Percentiles rank a stretch among this genome's conserved stretches.
phyloP scores from a whole-genome alignment of 2,113 vertebrate species.

The Elaphurus davidianus region DNA sequence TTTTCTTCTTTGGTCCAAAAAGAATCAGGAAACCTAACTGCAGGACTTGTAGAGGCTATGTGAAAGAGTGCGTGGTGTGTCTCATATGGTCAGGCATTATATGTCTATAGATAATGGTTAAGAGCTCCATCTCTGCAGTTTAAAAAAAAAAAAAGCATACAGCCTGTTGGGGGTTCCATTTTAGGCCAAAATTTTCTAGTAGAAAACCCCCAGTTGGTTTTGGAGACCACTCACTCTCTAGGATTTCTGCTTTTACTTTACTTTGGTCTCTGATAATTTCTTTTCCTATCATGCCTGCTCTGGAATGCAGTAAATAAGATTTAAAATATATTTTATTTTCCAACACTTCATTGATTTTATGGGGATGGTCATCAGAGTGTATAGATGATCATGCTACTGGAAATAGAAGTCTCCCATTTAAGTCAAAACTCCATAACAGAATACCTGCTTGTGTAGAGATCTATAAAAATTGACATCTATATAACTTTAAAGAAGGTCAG shows the following conservation, averaged over 20 bases:
- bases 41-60: neutral
- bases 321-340: constrained; percentile 29
- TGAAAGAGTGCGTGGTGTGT: neutral
- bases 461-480: neutral
- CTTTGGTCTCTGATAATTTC: neutral
- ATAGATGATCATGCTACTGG: neutral
- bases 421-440: neutral
- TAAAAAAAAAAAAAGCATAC: neutral
- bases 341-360: neutral
- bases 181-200: neutral
- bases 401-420: neutral
- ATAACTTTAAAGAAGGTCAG: neutral
- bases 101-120: neutral
- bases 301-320: neutral
- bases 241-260: neutral
- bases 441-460: neutral
- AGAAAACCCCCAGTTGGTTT: neutral
- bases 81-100: neutral
- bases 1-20: neutral
- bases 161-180: neutral
- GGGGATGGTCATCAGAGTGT: neutral
- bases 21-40: neutral
- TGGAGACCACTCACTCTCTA: neutral
- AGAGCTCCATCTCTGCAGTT: neutral
- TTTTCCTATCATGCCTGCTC: neutral